phyloP scores from a whole-genome alignment of 1,140 invertebrate genomes.

The Pogonus chalceus region DNA sequence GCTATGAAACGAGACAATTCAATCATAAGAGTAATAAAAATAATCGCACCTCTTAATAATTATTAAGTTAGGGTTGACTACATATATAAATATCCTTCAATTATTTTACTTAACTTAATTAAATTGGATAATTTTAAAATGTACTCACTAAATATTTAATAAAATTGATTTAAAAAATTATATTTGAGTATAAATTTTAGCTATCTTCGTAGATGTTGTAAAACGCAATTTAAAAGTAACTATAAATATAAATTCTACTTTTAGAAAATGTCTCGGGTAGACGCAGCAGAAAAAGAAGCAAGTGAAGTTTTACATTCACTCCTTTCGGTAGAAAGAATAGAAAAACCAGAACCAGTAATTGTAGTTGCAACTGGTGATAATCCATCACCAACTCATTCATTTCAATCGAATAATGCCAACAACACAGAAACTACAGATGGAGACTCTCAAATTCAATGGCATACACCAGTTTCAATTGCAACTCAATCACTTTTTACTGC shows the following conservation, averaged over 20 bases:
- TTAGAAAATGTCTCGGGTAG: constrained; percentile 28
- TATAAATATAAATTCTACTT: constrained; percentile 9
- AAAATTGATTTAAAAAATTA: background rate
- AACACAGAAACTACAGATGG: constrained; percentile 37
- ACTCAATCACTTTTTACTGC: constrained; percentile 30
- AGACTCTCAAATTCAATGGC: constrained; percentile 45
- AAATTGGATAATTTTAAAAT: background rate
- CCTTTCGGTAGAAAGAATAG: constrained; percentile 47
- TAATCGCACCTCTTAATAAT: no score
- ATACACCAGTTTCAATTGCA: constrained; percentile 41
- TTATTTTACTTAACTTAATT: background rate
- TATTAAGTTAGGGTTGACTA: no score
- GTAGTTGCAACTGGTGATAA: constrained; percentile 1
- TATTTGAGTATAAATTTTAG: background rate
- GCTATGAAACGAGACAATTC: no score
- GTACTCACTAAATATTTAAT: background rate
- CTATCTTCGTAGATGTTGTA: background rate
- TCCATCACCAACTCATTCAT: constrained; percentile 22
- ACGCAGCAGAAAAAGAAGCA: constrained; percentile 49
- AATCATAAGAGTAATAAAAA: no score
- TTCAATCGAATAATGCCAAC: constrained; percentile 26
- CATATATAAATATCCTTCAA: background rate
- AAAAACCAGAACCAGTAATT: constrained; percentile 37
- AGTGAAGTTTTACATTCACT: constrained; percentile 54
- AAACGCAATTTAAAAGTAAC: background rate